Conservation (phyloP, 2,797 vertebrate species). For the Poliocrania exsul region DNA sequence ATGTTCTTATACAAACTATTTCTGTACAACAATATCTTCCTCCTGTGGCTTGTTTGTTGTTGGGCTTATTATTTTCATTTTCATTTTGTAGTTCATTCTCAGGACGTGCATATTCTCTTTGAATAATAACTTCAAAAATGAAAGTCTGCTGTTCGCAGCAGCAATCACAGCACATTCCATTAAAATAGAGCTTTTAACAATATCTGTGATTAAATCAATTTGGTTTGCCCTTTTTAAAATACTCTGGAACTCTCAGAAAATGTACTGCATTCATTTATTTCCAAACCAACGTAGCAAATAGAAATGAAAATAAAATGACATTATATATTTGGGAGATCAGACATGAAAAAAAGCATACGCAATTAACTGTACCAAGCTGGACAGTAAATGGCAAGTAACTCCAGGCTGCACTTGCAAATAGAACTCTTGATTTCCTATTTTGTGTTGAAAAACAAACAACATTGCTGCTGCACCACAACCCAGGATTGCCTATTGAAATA, state of each 20-base stretch:
- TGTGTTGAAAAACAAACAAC: neutral
- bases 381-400: neutral
- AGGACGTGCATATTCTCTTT: neutral
- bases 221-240: slow-evolving; percentile 57
- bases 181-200: slow-evolving; percentile 24
- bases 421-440: neutral
- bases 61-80: neutral
- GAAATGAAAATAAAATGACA: slow-evolving; percentile 48
- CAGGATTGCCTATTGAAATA: neutral
- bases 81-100: neutral
- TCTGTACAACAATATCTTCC: neutral
- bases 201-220: slow-evolving; percentile 42
- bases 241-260: slow-evolving; percentile 19
- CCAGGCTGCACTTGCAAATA: neutral
- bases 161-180: slow-evolving; percentile 42
- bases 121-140: slow-evolving; percentile 5
- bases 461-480: neutral
- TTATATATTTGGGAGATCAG: neutral
- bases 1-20: neutral
- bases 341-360: neutral
- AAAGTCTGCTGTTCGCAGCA: neutral
- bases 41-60: neutral
- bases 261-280: slow-evolving; percentile 34
- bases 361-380: neutral
- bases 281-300: neutral